These are phyloP conservation scores for Corythornis vintsioides DNA, from an alignment of 2,113 vertebrate species.

Conservation along the genomic window DNA sequence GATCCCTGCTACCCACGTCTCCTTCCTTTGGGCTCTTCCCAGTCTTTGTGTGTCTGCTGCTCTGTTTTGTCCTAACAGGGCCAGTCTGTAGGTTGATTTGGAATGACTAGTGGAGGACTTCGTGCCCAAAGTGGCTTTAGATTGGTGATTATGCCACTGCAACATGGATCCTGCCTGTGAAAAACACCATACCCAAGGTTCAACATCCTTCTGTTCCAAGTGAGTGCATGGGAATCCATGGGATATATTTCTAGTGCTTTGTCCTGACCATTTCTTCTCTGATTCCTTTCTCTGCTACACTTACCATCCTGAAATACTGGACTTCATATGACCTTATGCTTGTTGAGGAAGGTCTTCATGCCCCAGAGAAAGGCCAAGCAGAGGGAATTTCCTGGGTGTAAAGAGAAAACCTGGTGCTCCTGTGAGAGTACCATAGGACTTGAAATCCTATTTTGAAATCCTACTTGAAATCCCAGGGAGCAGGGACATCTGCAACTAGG, in stretches of 20 bases:
- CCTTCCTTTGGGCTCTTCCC: background rate
- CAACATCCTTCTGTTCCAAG: background rate
- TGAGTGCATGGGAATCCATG: background rate
- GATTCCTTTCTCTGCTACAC: background rate
- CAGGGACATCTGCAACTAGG: no score
- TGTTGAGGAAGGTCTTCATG: background rate
- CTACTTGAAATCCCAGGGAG: no score
- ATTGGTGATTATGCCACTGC: background rate
- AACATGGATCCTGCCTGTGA: background rate
- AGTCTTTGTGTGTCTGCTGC: background rate
- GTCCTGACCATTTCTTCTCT: background rate
- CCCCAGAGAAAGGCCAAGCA: background rate
- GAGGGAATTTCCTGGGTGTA: background rate
- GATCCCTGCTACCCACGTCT: background rate
- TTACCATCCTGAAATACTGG: background rate
- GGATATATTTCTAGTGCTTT: background rate
- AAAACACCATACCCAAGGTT: rapidly evolving
- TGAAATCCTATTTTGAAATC: background rate
- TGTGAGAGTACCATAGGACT: background rate
- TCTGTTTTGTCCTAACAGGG: background rate
- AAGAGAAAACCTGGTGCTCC: background rate
- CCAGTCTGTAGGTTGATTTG: background rate
- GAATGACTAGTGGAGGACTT: background rate
- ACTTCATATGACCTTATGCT: background rate
- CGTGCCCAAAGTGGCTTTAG: background rate